Base-by-base conservation (phyloP, 2,888 invertebrate species). In the Polietes domitor region DNA sequence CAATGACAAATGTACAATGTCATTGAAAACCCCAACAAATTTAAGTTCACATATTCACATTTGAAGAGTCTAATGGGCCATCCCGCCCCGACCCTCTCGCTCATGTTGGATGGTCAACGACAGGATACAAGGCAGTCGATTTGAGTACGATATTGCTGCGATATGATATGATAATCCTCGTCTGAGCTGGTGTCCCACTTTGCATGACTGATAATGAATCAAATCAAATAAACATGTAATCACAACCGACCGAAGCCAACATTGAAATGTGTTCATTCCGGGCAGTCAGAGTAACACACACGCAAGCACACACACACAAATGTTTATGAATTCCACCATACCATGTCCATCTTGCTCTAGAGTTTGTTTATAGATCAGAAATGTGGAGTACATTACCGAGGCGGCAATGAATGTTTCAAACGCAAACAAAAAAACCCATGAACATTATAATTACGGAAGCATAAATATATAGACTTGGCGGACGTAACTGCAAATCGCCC, bases 361-460 rank as follows among this genome's bases (percentile, higher is more conserved):
- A n/a, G 19, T 74, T 41, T 75, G 21, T 58, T 76, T 76, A 73
- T 79, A n/a, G 58, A 75, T 41, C 63, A 26, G 28, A 50, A 47
- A 63, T 28, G 58, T 50, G 70, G 28, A 21, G 41, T 71, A 63
- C 70, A 43, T 71, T 78, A 65, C 47, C 65, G 77, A 43, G 55
- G 71, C 63, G 77, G 71, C 71, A 58, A 15, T 80, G 65, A 77
- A 83, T 77, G 37, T 71, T 76, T 61, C n/a, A 41, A 53, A 43
- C 2, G 53, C 12, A 71, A 3, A 32, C 7, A 73, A 75, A 72
- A 74, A 76, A 43, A 68, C 1, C 19, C n/a, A 0, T 17, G 17
- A 73, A 76, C 78, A 81, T 76, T 81, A 73, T 76, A 78, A 76
- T 65, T 61, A 73, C 24, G 72, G 65, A 81, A 81, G 63, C 77